These are phyloP conservation scores for Etheostoma nigrum DNA, from an alignment of 2,797 vertebrate genomes.

Conservation along the genomic window DNA sequence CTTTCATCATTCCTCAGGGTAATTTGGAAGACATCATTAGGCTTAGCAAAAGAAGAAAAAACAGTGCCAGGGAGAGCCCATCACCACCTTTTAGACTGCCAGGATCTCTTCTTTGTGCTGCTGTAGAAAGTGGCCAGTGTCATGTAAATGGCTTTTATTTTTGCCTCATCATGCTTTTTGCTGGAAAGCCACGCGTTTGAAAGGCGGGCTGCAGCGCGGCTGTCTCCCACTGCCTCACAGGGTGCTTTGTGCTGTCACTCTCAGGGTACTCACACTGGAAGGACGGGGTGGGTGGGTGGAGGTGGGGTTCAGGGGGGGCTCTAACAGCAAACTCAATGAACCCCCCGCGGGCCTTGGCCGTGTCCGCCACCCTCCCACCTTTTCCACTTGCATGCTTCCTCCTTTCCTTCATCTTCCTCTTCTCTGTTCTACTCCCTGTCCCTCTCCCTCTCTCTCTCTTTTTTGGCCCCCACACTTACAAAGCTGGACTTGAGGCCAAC, in stretches of 20 bases:
- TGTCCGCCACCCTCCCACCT: conserved; percentile 69
- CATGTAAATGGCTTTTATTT: conserved; percentile 85
- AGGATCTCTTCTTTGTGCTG: conserved; percentile 77
- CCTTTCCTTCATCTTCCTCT: conserved; percentile 53
- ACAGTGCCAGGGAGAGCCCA: conserved; percentile 59
- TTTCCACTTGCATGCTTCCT: conserved; percentile 57
- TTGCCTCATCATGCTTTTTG: conserved; percentile 80
- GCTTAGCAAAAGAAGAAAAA: conserved; percentile 33
- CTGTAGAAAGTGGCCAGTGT: conserved; percentile 78
- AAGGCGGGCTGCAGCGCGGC: conserved; percentile 74
- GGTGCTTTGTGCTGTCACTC: conserved; percentile 86
- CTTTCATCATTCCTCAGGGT: conserved; percentile 76
- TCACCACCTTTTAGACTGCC: conserved; percentile 65
- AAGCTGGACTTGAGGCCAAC: conserved; percentile 76
- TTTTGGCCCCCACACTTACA: conserved; percentile 68
- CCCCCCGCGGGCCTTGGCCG: conserved; percentile 76
- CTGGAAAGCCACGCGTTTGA: conserved; percentile 78
- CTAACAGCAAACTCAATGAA: conserved; percentile 83
- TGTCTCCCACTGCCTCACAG: conserved; percentile 80
- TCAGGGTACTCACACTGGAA: conserved; percentile 70
- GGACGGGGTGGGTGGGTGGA: conserved; percentile 36
- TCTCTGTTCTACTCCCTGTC: conserved; percentile 41
- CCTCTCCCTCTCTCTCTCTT: conserved; percentile 8
- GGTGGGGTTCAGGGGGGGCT: conserved; percentile 46
- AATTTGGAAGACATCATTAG: conserved; percentile 81